Base-by-base conservation (phyloP, 1,140 invertebrate species). In the Drosophila kikkawai region DNA sequence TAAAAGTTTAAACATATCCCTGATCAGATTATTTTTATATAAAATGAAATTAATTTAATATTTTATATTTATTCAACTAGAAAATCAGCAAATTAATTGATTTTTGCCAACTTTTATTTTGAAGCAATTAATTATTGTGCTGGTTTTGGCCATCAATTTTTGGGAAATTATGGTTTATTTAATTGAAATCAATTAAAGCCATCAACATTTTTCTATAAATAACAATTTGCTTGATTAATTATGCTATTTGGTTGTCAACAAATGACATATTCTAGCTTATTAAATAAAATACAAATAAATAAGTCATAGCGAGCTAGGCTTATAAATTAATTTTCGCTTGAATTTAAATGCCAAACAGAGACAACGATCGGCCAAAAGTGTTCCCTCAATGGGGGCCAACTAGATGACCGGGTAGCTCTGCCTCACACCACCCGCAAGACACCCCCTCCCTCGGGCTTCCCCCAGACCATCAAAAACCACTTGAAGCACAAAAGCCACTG, bases 401-500 rank as follows among this genome's bases (percentile, higher is more conserved):
- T 56, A 36, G 63, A 57, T 73, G 69, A 73, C 69, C 69, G 67
- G n/a, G 68, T 50, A 32, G 36, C 63, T 8, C 63, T 8, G 5
- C 17, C 44, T 12, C 29, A 36, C 37, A 29, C 29, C 55, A 9
- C 19, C 34, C 32, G 22, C 7, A 6, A 29, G 13, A 4, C n/a
- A 34, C 15, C 36, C 26, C 59, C 26, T 29, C 29, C 15, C 45
- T 5, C 34, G 29, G 34, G 48, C 55, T 37, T 17, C 69, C 75
- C 51, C 69, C 51, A 58, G 45, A 48, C 69, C 63, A 53, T 56
- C 63, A 19, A 36, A 64, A 82, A 84, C 75, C 80, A 90, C 84
- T 88, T 90, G 81, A 87, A 80, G 71, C 69, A 82, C 79, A 90
- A 90, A 79, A 90, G 85, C 86, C 64, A 90, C 90, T 91, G 90